A percentile compares a stretch with the other conserved stretches of the same genome.
These are phyloP conservation scores for Grallaria varia DNA, from an alignment of 2,113 vertebrate species.

Conservation along the genomic window DNA sequence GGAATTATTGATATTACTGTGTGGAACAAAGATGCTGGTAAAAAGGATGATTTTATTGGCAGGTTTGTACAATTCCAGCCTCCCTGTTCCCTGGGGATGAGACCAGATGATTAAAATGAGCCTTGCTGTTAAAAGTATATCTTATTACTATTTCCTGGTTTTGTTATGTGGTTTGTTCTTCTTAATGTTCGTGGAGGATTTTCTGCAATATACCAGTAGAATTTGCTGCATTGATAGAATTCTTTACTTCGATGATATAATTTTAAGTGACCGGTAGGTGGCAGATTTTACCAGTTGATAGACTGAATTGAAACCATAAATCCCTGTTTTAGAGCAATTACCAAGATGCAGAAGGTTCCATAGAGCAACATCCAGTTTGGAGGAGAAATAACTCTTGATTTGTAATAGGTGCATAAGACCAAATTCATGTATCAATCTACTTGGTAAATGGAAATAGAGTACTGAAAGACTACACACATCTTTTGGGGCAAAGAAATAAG, in stretches of 20 bases:
- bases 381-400: background rate
- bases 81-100: background rate
- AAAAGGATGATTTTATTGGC: conserved; percentile 98
- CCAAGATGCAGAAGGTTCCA: conserved; percentile 8
- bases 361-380: background rate
- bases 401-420: background rate
- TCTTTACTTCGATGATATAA: background rate
- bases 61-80: conserved; percentile 77
- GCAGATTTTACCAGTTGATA: conserved; percentile 72
- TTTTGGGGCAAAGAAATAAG: background rate
- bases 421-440: background rate
- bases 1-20: conserved; percentile 92
- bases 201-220: background rate
- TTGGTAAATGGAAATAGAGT: background rate
- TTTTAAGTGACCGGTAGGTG: conserved; percentile 72
- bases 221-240: background rate
- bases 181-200: background rate
- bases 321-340: background rate
- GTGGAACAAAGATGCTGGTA: conserved; percentile 95
- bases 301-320: background rate
- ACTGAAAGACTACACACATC: background rate
- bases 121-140: background rate
- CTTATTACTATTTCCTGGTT: background rate
- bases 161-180: background rate
- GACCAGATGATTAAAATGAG: conserved; percentile 1